Evolutionary conservation across 2,888 invertebrate species (phyloP).

Genomic region (Rhogogaster chlorosoma): DNA sequence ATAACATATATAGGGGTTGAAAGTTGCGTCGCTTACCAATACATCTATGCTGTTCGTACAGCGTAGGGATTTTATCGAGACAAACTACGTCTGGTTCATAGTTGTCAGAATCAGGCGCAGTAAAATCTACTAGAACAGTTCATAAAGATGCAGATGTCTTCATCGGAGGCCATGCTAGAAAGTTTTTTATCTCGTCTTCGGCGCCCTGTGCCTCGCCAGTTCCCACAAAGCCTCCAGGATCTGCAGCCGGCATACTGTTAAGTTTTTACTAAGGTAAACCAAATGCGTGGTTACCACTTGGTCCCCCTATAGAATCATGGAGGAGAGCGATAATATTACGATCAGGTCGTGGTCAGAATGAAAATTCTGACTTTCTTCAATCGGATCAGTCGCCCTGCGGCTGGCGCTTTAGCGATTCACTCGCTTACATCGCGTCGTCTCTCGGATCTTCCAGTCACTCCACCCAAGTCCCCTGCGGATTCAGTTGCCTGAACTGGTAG

Average conservation of each 20-base stretch:
- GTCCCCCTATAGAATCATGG: background rate
- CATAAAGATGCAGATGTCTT: conserved; percentile 56
- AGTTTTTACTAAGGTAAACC: conserved; percentile 51
- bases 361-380: background rate
- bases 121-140: conserved; percentile 46
- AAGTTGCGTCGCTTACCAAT: background rate
- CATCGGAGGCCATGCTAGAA: conserved; percentile 35
- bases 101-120: background rate
- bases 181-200: conserved; percentile 34
- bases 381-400: background rate
- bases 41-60: background rate
- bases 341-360: background rate
- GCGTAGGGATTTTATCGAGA: background rate
- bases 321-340: background rate
- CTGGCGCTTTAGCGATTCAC: background rate
- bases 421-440: background rate
- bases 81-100: background rate
- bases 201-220: conserved; percentile 44
- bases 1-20: background rate
- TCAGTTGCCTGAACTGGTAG: background rate
- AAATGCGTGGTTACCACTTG: conserved; percentile 50
- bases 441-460: background rate
- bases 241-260: conserved; percentile 53
- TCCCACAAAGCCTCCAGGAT: conserved; percentile 53
- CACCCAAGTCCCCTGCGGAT: background rate